phyloP scores from a whole-genome alignment of 2,797 vertebrate species.

The Cossypha caffra region DNA sequence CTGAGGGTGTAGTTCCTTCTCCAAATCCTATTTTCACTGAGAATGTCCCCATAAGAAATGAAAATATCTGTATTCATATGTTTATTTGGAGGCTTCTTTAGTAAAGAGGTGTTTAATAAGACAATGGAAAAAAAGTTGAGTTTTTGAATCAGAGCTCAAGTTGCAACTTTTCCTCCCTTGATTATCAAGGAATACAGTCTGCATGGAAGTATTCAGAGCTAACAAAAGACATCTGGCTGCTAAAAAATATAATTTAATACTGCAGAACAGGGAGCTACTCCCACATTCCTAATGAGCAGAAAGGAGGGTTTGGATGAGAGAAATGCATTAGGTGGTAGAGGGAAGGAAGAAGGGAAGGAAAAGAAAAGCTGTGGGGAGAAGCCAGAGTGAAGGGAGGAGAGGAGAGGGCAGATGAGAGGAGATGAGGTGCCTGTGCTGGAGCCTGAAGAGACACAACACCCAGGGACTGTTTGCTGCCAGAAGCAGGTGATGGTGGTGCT shows the following conservation, averaged over 20 bases:
- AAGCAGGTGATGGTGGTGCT: background rate
- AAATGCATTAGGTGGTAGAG: background rate
- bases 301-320: background rate
- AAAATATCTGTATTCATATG: background rate
- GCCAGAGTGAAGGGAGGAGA: background rate
- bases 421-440: accelerated
- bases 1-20: background rate
- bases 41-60: background rate
- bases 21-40: background rate
- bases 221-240: background rate
- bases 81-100: background rate
- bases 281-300: background rate
- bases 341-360: background rate
- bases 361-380: background rate
- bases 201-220: background rate
- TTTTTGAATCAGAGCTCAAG: background rate
- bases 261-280: background rate
- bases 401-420: background rate
- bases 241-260: background rate
- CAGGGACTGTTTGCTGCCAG: background rate
- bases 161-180: background rate
- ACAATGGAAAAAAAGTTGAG: background rate
- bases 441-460: accelerated
- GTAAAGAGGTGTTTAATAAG: slow-evolving; percentile 1
- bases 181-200: background rate